Conservation (phyloP, 2,113 vertebrate genomes). For the Plecotus auritus region DNA sequence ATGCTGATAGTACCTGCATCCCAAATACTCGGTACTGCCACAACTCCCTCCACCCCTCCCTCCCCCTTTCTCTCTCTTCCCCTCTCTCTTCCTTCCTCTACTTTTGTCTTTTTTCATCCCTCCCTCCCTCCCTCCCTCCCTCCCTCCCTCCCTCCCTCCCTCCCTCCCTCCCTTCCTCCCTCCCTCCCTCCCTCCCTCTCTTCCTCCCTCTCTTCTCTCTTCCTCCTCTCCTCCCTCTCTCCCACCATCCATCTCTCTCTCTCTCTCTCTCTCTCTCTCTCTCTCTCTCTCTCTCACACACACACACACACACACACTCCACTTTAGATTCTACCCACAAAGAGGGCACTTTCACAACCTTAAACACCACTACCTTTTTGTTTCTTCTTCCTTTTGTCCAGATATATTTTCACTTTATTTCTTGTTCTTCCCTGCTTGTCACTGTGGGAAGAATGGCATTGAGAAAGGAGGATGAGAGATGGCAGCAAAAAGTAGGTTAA, state of each 20-base stretch:
- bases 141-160: too few relatives aligned
- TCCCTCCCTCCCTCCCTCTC: too few relatives aligned
- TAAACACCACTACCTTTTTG: neutral
- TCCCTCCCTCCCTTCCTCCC: fast-evolving
- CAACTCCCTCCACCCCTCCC: neutral
- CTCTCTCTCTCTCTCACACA: too few relatives aligned
- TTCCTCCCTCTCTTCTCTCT: neutral
- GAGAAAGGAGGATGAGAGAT: neutral
- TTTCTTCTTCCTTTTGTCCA: neutral
- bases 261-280: too few relatives aligned
- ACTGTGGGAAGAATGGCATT: neutral
- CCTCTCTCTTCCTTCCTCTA: too few relatives aligned
- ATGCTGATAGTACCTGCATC: neutral
- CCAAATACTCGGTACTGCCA: neutral
- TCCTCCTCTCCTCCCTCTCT: too few relatives aligned
- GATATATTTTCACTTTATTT: neutral
- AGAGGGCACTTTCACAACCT: neutral
- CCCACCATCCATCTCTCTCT: neutral
- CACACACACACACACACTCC: neutral
- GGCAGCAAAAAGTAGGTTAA: neutral
- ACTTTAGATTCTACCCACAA: neutral
- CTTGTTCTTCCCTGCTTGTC: neutral
- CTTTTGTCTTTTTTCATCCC: too few relatives aligned
- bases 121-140: too few relatives aligned
- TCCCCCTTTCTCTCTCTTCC: too few relatives aligned